Base-by-base conservation (phyloP, 2,888 invertebrate species). In the Orthosia incerta region DNA sequence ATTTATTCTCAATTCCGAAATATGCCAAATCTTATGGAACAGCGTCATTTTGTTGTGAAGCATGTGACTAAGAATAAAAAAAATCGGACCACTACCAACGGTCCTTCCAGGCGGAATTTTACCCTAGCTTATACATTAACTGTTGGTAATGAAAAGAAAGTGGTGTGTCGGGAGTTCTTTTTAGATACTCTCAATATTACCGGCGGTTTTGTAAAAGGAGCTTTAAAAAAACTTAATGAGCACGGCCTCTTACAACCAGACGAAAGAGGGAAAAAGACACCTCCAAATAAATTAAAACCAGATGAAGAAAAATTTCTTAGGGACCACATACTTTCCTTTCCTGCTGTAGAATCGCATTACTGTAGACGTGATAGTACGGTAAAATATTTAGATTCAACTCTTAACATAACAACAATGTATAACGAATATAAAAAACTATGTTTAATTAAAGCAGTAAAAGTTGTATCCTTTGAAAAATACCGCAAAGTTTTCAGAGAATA, bases 151-250 rank as follows among this genome's bases (percentile, higher is more conserved):
- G 55, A 65, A 39, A 65, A 63, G 18, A 67, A 60, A 56, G 46
- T 66, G 16, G 61, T 67, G 26, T 73, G 66, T 53, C 51, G 69
- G 11, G 61, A 69, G 45, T 62, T 56, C 56, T 70, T 70, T 59
- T 62, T 70, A 57, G 55, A 70, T 23, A 73, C 67, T 46, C 23
- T 73, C 9, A 71, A 84, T 73, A 65, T 59, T 50, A 67, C 46
- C 18, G 75, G 83, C 61, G 82, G 78, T 39, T 84, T 87, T 67
- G 80, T 87, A 60, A 69, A 80, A 63, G 84, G 82, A 67, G 73
- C 77, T 65, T 72, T 83, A 69, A 75, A 83, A n/a, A 84, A 85
- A 76, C 51, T 69, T 55, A 53, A 67, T 62, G 18, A 51, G 39
- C 71, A 61, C 68, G 81, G 77, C 53, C 59, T 79, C 50, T 62